phyloP scores from a whole-genome alignment of 2,113 vertebrate genomes.

The Furnarius figulus region DNA sequence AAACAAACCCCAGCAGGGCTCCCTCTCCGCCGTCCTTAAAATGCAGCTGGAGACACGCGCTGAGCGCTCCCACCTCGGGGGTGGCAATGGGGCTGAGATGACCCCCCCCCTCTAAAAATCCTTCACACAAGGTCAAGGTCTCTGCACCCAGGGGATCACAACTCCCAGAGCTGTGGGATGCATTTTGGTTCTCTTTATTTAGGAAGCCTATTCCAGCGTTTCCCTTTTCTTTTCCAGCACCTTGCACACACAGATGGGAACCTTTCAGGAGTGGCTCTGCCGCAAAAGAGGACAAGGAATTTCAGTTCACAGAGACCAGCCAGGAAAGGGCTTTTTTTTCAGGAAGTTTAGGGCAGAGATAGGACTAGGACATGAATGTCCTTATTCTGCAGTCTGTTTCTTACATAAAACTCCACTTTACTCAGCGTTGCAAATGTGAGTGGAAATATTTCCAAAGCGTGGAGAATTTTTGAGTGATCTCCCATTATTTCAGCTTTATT shows the following conservation, averaged over 20 bases:
- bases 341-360: not conserved
- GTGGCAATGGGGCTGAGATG: not conserved
- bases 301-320: not conserved
- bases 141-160: not conserved
- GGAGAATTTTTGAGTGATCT: slow-evolving; percentile 61
- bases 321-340: rapidly evolving
- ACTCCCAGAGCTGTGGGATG: not conserved
- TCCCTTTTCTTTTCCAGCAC: not conserved
- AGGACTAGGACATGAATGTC: not conserved
- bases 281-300: not conserved
- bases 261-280: not conserved
- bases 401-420: slow-evolving; percentile 23
- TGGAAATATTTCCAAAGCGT: slow-evolving; percentile 39
- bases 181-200: not conserved
- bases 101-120: not conserved
- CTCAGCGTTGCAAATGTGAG: slow-evolving; percentile 44
- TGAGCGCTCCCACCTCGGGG: not conserved
- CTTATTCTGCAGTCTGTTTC: slow-evolving; percentile 3
- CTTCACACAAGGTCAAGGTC: not conserved
- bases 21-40: not conserved
- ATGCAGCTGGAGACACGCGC: not conserved
- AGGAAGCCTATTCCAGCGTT: not conserved
- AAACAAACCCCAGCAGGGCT: not conserved
- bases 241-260: not conserved
- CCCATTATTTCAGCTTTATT: slow-evolving; percentile 56